Conservation (phyloP, 2,888 invertebrate species). For the Scaptomyza caliginosa region DNA sequence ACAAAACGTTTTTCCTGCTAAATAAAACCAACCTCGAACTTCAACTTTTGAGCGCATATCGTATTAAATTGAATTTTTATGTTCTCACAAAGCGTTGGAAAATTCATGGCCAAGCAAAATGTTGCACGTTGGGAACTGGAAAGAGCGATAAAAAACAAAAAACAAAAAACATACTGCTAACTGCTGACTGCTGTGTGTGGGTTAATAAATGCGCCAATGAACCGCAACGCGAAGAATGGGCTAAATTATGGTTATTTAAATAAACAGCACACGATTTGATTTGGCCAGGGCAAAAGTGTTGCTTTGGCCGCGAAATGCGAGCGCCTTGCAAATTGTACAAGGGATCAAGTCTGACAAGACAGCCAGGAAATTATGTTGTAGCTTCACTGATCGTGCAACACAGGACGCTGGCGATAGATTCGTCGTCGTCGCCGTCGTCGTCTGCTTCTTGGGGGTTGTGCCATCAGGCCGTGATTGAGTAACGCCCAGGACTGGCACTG, state of each 20-base stretch:
- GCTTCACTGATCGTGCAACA: constrained; percentile 59
- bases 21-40: constrained; percentile 22
- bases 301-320: constrained; percentile 59
- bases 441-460: constrained; percentile 63
- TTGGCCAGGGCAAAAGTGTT: constrained; percentile 77
- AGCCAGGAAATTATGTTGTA: constrained; percentile 72
- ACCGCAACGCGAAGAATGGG: constrained; percentile 37
- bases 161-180: constrained; percentile 9
- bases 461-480: constrained; percentile 83
- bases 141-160: constrained; percentile 48
- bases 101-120: constrained; percentile 52
- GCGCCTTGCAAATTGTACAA: constrained; percentile 67
- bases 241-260: constrained; percentile 84
- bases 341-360: constrained; percentile 31
- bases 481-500: constrained; percentile 76
- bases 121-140: constrained; percentile 39
- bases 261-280: constrained; percentile 83
- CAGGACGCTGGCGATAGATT: constrained; percentile 53
- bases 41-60: constrained; percentile 53
- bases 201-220: constrained; percentile 67
- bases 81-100: constrained; percentile 67
- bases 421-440: constrained; percentile 8
- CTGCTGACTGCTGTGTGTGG: constrained; percentile 43
- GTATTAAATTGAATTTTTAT: constrained; percentile 81
- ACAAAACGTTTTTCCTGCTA: constrained; percentile 63